Evolutionary conservation across 2,888 invertebrate genomes (phyloP).

Genomic region (Lasioglossum marginatum): DNA sequence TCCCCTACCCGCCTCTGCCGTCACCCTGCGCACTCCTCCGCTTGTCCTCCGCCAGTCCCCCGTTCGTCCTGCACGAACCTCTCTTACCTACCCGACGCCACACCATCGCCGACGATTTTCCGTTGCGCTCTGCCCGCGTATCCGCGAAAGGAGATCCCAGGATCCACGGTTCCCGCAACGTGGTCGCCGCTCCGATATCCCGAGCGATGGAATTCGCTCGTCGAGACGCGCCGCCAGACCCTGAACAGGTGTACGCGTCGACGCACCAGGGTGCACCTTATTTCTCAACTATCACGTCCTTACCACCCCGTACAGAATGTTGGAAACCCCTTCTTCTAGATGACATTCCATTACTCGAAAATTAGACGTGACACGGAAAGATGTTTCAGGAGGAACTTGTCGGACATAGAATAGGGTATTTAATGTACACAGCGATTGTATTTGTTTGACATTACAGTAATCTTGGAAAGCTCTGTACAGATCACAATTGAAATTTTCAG

Average conservation of each 20-base stretch:
- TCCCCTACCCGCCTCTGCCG: slow-evolving; percentile 56
- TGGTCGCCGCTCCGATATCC: not conserved
- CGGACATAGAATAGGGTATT: too few species aligned
- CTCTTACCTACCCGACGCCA: slow-evolving; percentile 12
- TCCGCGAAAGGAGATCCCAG: slow-evolving; percentile 47
- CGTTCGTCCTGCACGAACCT: slow-evolving; percentile 12
- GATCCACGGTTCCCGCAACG: slow-evolving; percentile 17
- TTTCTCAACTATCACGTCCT: slow-evolving; percentile 4
- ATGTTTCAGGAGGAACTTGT: too few species aligned
- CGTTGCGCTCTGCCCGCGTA: slow-evolving; percentile 38
- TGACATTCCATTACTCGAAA: too few species aligned
- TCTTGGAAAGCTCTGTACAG: too few species aligned
- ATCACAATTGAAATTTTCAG: too few species aligned
- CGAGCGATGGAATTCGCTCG: slow-evolving; percentile 27
- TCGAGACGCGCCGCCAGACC: not conserved
- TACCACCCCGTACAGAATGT: not conserved
- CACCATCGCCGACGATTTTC: slow-evolving; percentile 55
- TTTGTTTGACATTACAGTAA: too few species aligned
- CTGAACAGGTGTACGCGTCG: slow-evolving; percentile 56
- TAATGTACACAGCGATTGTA: too few species aligned
- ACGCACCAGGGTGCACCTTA: not conserved
- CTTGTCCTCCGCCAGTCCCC: slow-evolving; percentile 14
- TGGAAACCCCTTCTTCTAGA: accelerated
- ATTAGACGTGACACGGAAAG: too few species aligned
- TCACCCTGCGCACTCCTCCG: slow-evolving; percentile 32